These are phyloP conservation scores for Phrynosoma blainvillii DNA, from an alignment of 2,113 vertebrate species.

Conservation along the genomic window DNA sequence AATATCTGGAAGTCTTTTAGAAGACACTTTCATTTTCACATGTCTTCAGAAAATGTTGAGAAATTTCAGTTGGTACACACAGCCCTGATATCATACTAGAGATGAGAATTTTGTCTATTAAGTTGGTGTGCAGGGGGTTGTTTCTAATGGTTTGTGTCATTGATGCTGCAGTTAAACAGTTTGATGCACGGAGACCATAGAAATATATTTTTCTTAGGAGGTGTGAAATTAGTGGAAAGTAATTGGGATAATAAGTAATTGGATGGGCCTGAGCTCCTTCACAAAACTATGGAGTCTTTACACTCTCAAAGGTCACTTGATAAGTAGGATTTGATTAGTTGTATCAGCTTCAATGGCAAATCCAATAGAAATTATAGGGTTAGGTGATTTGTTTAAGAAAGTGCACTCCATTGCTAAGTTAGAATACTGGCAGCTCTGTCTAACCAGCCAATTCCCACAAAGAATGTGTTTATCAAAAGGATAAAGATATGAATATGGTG, in stretches of 20 bases:
- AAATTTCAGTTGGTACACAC: not conserved
- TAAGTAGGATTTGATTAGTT: not conserved
- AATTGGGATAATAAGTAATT: not conserved
- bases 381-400: too few species aligned
- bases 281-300: not conserved
- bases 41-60: not conserved
- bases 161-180: slow-evolving; percentile 2
- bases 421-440: too few species aligned
- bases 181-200: not conserved
- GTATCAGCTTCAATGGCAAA: too few species aligned
- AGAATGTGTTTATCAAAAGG: too few species aligned
- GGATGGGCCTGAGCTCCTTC: not conserved
- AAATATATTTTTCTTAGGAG: not conserved
- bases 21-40: not conserved
- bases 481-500: too few species aligned
- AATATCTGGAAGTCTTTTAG: not conserved
- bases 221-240: not conserved
- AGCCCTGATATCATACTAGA: not conserved
- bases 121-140: not conserved
- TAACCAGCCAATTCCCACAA: too few species aligned
- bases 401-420: too few species aligned
- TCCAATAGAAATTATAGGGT: too few species aligned
- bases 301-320: too few species aligned
- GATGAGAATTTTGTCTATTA: not conserved
- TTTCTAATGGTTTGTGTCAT: not conserved